Evolutionary conservation across 1,140 invertebrate genomes (phyloP).

Genomic region (Eumaeus atala): DNA sequence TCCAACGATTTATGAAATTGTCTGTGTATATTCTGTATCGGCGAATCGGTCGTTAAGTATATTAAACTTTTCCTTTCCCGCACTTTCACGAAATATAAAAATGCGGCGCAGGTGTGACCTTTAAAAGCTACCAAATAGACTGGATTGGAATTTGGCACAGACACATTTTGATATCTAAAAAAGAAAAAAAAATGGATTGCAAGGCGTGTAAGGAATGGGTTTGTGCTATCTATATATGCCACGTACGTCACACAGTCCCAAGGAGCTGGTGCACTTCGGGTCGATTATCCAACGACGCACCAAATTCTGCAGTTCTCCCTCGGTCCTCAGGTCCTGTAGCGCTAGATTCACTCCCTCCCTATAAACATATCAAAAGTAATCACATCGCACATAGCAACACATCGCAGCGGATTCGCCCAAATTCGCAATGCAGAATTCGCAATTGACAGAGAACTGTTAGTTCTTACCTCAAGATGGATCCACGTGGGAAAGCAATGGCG

Average conservation of each 20-base stretch:
- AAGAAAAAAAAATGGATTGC: no score
- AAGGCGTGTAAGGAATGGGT: no score
- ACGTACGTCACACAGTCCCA: constrained; percentile 28
- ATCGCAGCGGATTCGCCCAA: background rate
- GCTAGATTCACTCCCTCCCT: constrained; percentile 93
- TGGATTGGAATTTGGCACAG: no score
- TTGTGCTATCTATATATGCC: background rate
- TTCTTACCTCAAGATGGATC: constrained; percentile 49
- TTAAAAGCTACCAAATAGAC: no score
- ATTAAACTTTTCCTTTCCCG: no score
- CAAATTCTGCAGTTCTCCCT: constrained; percentile 91
- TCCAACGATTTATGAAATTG: no score
- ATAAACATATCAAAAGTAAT: constrained; percentile 30
- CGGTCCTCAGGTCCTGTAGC: constrained; percentile 92
- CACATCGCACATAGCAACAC: background rate
- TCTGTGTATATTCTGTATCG: no score
- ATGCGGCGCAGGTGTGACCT: no score
- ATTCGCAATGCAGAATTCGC: constrained; percentile 25
- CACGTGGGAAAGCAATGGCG: constrained; percentile 53
- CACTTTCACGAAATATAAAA: no score
- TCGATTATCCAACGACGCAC: constrained; percentile 89
- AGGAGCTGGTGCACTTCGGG: constrained; percentile 34
- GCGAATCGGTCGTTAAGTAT: no score
- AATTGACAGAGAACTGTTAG: constrained; percentile 21
- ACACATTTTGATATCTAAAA: no score